Percentiles rank a stretch among this genome's conserved stretches.
These are phyloP conservation scores for Diglossa cyanea DNA, from an alignment of 2,797 vertebrate genomes.

Conservation along the genomic window DNA sequence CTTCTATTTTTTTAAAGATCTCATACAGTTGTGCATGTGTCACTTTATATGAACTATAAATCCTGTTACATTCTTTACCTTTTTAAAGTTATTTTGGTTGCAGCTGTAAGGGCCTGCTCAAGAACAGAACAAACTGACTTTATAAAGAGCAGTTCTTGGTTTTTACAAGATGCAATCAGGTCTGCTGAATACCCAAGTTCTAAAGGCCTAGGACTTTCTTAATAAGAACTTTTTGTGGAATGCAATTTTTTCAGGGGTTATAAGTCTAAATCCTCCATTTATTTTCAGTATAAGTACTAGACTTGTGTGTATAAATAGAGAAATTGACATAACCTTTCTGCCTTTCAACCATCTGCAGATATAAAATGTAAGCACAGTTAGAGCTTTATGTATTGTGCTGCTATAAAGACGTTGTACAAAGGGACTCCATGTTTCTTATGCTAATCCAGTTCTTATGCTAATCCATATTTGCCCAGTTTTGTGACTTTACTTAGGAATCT, in stretches of 20 bases:
- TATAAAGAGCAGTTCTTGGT: background rate
- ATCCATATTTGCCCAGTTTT: constrained; percentile 44
- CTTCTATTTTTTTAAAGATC: background rate
- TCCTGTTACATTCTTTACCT: background rate
- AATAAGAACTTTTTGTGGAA: background rate
- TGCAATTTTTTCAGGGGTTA: background rate
- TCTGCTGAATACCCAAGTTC: background rate
- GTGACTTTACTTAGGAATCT: background rate
- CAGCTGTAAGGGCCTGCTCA: background rate
- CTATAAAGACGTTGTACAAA: background rate
- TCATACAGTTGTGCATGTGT: background rate
- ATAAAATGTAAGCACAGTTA: background rate
- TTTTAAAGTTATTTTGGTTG: background rate
- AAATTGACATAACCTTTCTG: constrained; percentile 43
- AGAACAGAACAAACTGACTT: background rate
- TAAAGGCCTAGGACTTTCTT: background rate
- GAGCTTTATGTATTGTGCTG: constrained; percentile 20
- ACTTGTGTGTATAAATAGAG: background rate
- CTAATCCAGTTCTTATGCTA: constrained; percentile 46
- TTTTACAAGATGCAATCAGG: background rate
- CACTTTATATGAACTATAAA: background rate
- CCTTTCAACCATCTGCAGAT: background rate
- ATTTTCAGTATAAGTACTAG: constrained; percentile 9
- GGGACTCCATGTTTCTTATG: background rate
- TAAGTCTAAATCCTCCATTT: constrained; percentile 25